Evolutionary conservation across 2,113 vertebrate genomes (phyloP).

Genomic region (Lepus americanus): DNA sequence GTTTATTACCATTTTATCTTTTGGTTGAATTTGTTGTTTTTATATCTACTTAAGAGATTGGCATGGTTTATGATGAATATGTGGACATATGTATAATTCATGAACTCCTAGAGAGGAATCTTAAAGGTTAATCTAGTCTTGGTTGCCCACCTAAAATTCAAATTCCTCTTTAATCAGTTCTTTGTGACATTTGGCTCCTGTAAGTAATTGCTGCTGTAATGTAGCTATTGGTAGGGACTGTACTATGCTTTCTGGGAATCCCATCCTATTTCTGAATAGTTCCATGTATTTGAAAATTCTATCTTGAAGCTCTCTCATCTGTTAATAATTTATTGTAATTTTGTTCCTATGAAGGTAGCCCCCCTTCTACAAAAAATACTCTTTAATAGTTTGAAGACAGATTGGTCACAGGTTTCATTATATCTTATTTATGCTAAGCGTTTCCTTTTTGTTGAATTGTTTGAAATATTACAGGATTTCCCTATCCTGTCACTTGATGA

Average conservation of each 20-base stretch:
- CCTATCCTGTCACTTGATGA: neutral
- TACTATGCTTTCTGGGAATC: neutral
- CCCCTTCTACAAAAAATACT: constrained; percentile 1
- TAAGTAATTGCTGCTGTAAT: neutral
- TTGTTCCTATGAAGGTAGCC: constrained; percentile 18
- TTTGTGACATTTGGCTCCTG: neutral
- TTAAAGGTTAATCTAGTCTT: neutral
- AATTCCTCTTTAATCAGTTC: neutral
- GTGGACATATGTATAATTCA: neutral
- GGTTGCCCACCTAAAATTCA: neutral
- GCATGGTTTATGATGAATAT: constrained; percentile 2
- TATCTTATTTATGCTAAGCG: constrained; percentile 11
- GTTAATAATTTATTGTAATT: neutral
- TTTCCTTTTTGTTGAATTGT: constrained; percentile 49
- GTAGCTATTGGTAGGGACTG: neutral
- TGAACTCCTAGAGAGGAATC: constrained; percentile 28
- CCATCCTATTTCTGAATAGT: constrained; percentile 29
- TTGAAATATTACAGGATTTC: constrained; percentile 15
- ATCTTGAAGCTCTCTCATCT: neutral
- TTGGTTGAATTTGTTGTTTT: neutral
- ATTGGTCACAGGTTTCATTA: neutral
- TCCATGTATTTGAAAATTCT: constrained; percentile 42
- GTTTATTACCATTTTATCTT: neutral
- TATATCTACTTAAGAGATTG: neutral
- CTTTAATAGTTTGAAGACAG: neutral